Evolutionary conservation across 1,140 invertebrate genomes (phyloP).

Genomic region (Drosophila ironensis): DNA sequence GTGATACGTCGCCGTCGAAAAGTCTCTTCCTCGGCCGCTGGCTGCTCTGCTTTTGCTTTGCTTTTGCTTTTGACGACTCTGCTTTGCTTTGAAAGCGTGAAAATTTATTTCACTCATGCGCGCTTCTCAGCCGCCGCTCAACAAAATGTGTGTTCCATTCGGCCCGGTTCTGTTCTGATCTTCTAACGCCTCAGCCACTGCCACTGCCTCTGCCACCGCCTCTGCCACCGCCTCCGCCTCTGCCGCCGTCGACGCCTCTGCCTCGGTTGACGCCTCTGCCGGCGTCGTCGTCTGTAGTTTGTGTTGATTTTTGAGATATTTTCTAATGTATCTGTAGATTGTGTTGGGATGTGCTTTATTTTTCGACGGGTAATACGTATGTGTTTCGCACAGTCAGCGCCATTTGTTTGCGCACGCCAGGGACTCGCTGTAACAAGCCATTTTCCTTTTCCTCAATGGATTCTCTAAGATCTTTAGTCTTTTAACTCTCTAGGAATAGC

Average conservation of each 20-base stretch:
- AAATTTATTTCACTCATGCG: slow-evolving; percentile 78
- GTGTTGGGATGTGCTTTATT: slow-evolving; percentile 52
- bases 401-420: slow-evolving; percentile 32
- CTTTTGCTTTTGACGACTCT: slow-evolving; percentile 12
- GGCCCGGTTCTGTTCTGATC: slow-evolving; percentile 11
- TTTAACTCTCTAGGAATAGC: too few relatives aligned
- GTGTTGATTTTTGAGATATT: slow-evolving; percentile 81
- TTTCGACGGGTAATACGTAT: slow-evolving; percentile 35
- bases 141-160: slow-evolving; percentile 29
- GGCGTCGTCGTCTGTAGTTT: slow-evolving; percentile 32
- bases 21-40: slow-evolving; percentile 55
- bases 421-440: too few relatives aligned
- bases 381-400: slow-evolving; percentile 35
- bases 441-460: too few relatives aligned
- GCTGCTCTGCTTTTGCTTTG: neutral
- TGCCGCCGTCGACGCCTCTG: neutral
- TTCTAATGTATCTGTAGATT: slow-evolving; percentile 72
- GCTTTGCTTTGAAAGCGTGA: slow-evolving; percentile 69
- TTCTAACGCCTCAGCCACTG: slow-evolving; percentile 10
- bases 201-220: slow-evolving; percentile 12
- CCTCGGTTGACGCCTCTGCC: slow-evolving; percentile 13
- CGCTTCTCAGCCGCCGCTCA: slow-evolving; percentile 52
- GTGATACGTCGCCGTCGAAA: slow-evolving; percentile 60
- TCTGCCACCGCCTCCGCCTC: neutral
- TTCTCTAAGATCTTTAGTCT: too few relatives aligned